Evolutionary conservation across 2,797 vertebrate species (phyloP).

Genomic region (Poecilia picta): DNA sequence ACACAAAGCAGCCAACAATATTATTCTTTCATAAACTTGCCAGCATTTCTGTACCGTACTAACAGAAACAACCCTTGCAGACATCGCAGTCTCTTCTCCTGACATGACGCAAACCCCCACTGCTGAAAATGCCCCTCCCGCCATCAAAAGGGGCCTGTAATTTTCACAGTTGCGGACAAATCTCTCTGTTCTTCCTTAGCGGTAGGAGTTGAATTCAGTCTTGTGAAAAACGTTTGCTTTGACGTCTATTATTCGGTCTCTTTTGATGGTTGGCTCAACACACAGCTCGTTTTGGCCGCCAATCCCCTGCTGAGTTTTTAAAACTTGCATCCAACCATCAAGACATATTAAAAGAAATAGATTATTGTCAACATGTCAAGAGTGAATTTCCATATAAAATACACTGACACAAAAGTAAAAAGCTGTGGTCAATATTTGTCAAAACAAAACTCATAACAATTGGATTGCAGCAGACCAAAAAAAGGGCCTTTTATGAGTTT

Average conservation of each 20-base stretch:
- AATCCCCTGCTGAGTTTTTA: constrained; percentile 48
- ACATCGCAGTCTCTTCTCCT: constrained; percentile 23
- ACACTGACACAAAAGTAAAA: constrained; percentile 41
- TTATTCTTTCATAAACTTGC: constrained; percentile 29
- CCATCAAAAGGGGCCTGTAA: constrained; percentile 21
- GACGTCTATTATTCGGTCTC: constrained; percentile 36
- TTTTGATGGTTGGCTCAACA: constrained; percentile 50
- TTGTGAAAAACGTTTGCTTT: constrained; percentile 37
- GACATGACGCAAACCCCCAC: constrained; percentile 38
- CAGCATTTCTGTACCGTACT: constrained; percentile 42
- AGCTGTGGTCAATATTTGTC: constrained; percentile 45
- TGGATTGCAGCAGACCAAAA: constrained; percentile 19
- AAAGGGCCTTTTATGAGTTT: constrained; percentile 34
- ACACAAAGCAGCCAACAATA: constrained; percentile 12
- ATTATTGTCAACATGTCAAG: constrained; percentile 48
- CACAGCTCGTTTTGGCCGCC: constrained; percentile 39
- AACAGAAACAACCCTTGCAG: constrained; percentile 44
- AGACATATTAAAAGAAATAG: constrained; percentile 48
- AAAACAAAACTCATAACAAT: constrained; percentile 49
- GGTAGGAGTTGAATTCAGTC: constrained; percentile 25
- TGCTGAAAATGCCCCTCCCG: constrained; percentile 16
- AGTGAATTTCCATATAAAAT: constrained; percentile 58
- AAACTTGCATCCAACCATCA: constrained; percentile 58
- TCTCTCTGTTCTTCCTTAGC: constrained; percentile 39
- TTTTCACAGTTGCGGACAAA: constrained; percentile 52